A percentile compares a stretch with the other conserved stretches of the same genome.
phyloP scores from a whole-genome alignment of 2,797 vertebrate species.

The Sebastes goodei region DNA sequence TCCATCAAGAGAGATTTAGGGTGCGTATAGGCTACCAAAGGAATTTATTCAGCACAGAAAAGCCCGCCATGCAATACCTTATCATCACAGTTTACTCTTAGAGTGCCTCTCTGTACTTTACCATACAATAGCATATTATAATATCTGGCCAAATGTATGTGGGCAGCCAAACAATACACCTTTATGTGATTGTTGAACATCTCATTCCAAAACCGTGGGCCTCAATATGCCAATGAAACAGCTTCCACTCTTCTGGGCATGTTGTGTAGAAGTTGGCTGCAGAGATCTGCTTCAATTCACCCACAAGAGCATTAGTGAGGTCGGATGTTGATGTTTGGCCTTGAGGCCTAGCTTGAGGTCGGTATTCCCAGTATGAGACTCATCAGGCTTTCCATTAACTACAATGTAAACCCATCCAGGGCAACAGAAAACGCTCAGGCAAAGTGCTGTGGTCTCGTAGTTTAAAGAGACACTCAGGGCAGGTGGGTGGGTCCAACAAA shows the following conservation, averaged over 20 bases:
- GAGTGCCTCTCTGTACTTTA: not conserved
- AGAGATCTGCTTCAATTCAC: not conserved
- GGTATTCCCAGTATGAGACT: not conserved
- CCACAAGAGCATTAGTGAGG: not conserved
- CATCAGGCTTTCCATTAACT: too few relatives aligned
- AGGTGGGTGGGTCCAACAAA: too few relatives aligned
- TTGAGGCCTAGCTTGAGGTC: not conserved
- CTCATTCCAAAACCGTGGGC: not conserved
- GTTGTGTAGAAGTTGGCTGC: not conserved
- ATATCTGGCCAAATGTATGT: not conserved
- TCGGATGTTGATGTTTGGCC: not conserved
- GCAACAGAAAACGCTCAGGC: too few relatives aligned
- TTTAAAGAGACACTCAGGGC: too few relatives aligned
- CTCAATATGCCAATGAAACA: not conserved
- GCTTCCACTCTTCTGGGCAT: not conserved
- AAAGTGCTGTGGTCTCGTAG: too few relatives aligned
- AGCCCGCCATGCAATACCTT: not conserved
- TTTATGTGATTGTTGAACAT: not conserved
- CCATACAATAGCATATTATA: not conserved
- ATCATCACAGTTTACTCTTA: not conserved
- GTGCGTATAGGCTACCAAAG: not conserved
- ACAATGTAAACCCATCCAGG: too few relatives aligned
- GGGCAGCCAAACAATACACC: not conserved
- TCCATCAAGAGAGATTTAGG: conserved; percentile 23
- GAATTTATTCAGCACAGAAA: not conserved